A percentile compares a stretch with the other conserved stretches of the same genome.
Conservation (phyloP, 2,888 invertebrate species). For the Trichopoda pennipes region DNA sequence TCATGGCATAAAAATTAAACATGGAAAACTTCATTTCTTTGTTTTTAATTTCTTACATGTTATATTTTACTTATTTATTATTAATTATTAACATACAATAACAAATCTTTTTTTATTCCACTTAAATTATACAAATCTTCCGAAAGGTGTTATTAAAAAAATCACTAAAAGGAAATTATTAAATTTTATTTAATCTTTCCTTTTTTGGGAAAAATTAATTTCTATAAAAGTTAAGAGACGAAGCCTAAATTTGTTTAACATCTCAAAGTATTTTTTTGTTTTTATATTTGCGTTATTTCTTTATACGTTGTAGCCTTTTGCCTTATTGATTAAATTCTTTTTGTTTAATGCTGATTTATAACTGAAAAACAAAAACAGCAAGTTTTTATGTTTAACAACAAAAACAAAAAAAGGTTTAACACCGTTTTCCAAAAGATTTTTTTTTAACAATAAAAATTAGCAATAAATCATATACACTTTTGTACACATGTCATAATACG, state of each 20-base stretch:
- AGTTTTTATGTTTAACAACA: constrained; percentile 28
- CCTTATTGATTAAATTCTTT: constrained; percentile 52
- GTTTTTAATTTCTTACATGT: too few species aligned
- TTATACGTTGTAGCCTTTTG: constrained; percentile 21
- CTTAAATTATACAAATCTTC: too few species aligned
- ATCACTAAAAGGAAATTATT: neutral
- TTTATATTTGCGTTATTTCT: neutral
- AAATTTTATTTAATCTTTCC: neutral
- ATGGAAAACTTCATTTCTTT: too few species aligned
- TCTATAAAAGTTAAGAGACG: neutral
- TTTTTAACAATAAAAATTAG: constrained; percentile 58
- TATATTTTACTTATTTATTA: too few species aligned
- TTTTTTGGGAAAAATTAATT: neutral
- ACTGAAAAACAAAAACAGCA: constrained; percentile 36
- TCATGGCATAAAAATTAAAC: too few species aligned
- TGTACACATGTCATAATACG: constrained; percentile 61
- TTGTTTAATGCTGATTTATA: constrained; percentile 65
- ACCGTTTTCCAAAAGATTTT: constrained; percentile 45
- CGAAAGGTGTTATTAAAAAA: neutral
- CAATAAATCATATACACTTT: constrained; percentile 65
- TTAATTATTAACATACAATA: too few species aligned
- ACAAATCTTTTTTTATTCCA: too few species aligned
- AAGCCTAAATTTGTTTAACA: neutral
- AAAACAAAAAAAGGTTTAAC: constrained; percentile 56
- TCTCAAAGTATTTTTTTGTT: neutral